Conservation (phyloP, 2,113 vertebrate genomes). For the Ammodytes dubius region DNA sequence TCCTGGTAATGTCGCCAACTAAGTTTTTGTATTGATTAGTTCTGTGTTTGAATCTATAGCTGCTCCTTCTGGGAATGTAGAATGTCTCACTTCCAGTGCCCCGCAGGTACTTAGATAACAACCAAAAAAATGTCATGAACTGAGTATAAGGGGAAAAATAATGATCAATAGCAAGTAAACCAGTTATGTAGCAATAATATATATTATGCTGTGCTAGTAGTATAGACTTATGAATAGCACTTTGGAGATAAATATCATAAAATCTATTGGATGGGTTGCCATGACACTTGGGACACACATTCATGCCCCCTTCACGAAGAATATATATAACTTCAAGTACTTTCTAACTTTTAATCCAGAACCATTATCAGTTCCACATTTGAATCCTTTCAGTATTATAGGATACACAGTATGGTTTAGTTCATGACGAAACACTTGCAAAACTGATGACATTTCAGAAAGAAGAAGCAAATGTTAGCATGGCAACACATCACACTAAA, state of each 20-base stretch:
- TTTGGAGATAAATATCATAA: too few relatives aligned
- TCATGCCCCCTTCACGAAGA: too few relatives aligned
- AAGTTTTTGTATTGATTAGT: background rate
- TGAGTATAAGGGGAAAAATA: slow-evolving; percentile 5
- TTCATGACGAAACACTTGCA: too few relatives aligned
- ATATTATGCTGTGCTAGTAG: background rate
- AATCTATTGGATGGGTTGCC: too few relatives aligned
- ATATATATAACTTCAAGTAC: too few relatives aligned
- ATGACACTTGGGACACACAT: too few relatives aligned
- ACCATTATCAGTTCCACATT: too few relatives aligned
- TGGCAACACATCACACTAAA: background rate
- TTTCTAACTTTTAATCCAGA: too few relatives aligned
- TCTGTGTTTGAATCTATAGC: slow-evolving; percentile 1
- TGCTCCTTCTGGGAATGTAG: slow-evolving; percentile 25
- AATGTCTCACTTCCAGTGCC: slow-evolving; percentile 36
- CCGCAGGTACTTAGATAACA: slow-evolving; percentile 26
- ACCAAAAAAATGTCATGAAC: slow-evolving; percentile 8
- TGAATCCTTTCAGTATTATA: too few relatives aligned
- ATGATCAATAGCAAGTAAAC: background rate
- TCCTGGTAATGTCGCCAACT: background rate
- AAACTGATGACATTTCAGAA: too few relatives aligned
- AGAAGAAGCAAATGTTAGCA: background rate
- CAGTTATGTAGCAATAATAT: background rate
- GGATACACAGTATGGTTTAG: too few relatives aligned
- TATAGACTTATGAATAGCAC: background rate